Conservation (phyloP, 2,888 invertebrate genomes). For the Conchocele bisecta region DNA sequence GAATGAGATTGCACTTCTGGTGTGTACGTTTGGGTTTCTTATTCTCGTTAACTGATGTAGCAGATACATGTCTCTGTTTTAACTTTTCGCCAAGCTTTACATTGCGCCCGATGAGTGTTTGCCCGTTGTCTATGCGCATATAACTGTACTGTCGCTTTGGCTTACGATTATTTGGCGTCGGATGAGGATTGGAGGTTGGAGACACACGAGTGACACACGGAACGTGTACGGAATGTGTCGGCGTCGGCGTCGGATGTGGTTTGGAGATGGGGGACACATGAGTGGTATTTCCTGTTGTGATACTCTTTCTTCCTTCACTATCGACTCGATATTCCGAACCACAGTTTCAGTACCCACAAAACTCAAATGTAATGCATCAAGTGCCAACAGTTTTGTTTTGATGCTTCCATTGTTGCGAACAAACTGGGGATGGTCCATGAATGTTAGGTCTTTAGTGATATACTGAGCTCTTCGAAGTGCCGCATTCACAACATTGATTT, state of each 20-base stretch:
- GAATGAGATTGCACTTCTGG: too few species aligned
- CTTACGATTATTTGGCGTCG: too few species aligned
- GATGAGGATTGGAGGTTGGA: too few species aligned
- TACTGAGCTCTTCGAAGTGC: background rate
- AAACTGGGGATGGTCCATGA: constrained; percentile 3
- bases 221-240: too few species aligned
- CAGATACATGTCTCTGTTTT: background rate
- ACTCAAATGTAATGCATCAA: constrained; percentile 3
- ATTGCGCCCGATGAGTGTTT: background rate
- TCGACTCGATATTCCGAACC: background rate
- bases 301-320: background rate
- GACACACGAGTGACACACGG: too few species aligned
- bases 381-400: background rate
- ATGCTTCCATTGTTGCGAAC: background rate
- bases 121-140: background rate
- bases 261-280: too few species aligned
- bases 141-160: too few species aligned
- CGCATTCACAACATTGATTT: background rate
- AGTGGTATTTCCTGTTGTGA: too few species aligned
- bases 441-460: background rate
- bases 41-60: too few species aligned
- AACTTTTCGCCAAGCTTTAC: background rate
- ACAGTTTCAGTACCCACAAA: background rate
- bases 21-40: too few species aligned
- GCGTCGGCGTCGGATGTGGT: too few species aligned